Conservation (phyloP, 2,888 invertebrate genomes). For the Panzeria rudis region DNA sequence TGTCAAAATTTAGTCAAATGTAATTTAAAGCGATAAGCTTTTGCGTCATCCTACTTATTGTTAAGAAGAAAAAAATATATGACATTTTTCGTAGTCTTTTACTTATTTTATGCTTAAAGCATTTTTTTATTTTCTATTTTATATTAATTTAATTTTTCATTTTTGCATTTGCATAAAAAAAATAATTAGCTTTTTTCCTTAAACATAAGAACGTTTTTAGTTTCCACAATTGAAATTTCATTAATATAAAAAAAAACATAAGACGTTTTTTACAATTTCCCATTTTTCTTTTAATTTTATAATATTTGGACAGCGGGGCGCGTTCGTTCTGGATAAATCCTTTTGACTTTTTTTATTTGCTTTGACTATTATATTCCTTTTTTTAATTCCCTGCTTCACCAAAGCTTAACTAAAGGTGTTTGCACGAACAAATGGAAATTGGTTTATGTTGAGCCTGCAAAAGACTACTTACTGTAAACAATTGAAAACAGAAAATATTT, state of each 20-base stretch:
- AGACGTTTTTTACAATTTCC: too few relatives aligned
- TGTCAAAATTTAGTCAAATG: slow-evolving; percentile 39
- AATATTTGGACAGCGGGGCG: background rate
- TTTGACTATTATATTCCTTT: background rate
- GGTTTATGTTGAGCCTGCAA: background rate
- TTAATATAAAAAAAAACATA: background rate
- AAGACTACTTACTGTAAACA: background rate
- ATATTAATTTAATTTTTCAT: background rate
- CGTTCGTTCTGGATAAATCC: background rate
- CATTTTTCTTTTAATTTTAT: background rate
- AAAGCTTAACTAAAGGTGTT: background rate
- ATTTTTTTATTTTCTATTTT: background rate
- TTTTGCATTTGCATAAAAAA: background rate
- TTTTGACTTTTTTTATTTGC: background rate
- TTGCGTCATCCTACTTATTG: background rate
- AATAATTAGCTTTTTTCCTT: slow-evolving; percentile 15
- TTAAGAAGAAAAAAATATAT: background rate
- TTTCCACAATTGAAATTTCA: background rate
- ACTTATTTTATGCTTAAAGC: too few relatives aligned
- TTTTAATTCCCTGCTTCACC: background rate
- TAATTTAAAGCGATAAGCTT: slow-evolving; percentile 54
- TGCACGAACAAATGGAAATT: background rate
- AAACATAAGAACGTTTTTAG: background rate
- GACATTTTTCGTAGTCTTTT: too few relatives aligned
- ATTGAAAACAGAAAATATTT: background rate